Conservation (phyloP, 2,797 vertebrate genomes). For the Kryptopterus vitreolus region DNA sequence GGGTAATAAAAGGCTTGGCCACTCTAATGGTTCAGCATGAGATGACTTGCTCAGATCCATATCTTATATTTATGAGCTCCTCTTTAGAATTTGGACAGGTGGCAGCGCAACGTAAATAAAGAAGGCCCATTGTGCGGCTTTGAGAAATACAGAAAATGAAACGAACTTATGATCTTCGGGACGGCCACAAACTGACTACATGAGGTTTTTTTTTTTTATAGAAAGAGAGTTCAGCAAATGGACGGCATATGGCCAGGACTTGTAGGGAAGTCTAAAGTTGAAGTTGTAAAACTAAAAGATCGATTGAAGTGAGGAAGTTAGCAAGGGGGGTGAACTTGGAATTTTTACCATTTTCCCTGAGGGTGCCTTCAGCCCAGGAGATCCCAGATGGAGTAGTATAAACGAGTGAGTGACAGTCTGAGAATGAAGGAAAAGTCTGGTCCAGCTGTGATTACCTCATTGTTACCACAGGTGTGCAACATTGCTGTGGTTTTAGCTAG, state of each 20-base stretch:
- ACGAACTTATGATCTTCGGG: neutral
- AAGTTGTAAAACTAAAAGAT: neutral
- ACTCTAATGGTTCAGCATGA: constrained; percentile 35
- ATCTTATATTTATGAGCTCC: constrained; percentile 34
- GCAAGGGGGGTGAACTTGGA: constrained; percentile 4
- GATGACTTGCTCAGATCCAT: constrained; percentile 46
- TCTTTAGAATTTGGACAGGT: neutral
- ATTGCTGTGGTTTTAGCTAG: constrained; percentile 10
- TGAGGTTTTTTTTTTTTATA: neutral
- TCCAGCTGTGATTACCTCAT: constrained; percentile 45
- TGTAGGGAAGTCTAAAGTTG: neutral
- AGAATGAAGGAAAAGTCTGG: constrained; percentile 7
- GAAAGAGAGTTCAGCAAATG: neutral
- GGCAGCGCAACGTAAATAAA: constrained; percentile 1
- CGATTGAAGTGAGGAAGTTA: constrained; percentile 1
- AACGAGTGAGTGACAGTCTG: constrained; percentile 31
- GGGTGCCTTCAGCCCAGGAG: constrained; percentile 28
- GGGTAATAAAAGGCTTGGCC: constrained; percentile 43
- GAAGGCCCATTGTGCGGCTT: neutral
- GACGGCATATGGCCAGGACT: constrained; percentile 15
- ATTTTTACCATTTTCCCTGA: constrained; percentile 33
- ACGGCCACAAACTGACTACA: neutral
- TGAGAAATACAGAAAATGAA: neutral
- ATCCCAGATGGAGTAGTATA: constrained; percentile 27
- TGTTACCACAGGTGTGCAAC: constrained; percentile 42